phyloP scores from a whole-genome alignment of 2,888 invertebrate genomes.

The Tipula lateralis region DNA sequence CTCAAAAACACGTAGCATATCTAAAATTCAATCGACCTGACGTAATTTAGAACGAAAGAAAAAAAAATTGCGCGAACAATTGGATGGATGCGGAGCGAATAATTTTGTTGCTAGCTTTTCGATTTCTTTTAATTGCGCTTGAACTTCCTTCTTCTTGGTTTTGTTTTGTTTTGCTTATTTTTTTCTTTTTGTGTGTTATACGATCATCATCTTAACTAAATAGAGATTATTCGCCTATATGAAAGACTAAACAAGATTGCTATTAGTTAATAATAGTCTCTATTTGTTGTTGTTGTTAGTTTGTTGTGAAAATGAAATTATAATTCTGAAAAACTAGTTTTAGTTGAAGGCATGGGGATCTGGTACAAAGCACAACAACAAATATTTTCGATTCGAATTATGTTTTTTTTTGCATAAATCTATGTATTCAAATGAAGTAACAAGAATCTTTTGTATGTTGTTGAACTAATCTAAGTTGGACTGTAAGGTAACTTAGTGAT shows the following conservation, averaged over 20 bases:
- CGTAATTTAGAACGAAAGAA: not conserved
- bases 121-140: slow-evolving; percentile 1
- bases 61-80: not conserved
- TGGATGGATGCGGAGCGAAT: not conserved
- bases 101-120: not conserved
- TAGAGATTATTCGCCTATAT: slow-evolving; percentile 19
- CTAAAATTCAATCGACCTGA: not conserved
- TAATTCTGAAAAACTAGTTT: not conserved
- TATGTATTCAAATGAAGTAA: not conserved
- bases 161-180: too few relatives aligned
- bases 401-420: not conserved
- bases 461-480: not conserved
- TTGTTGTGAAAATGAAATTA: not conserved
- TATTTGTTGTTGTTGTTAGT: not conserved
- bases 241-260: not conserved
- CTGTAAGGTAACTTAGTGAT: too few relatives aligned
- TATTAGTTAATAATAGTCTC: not conserved
- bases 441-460: too few relatives aligned
- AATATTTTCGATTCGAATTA: not conserved
- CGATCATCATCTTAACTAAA: slow-evolving; percentile 11
- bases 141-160: not conserved
- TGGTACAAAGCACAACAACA: not conserved
- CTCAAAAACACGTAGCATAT: not conserved
- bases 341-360: not conserved
- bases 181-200: not conserved